Base-by-base conservation (phyloP, 2,797 vertebrate genomes). In the Rhabdomys pumilio region DNA sequence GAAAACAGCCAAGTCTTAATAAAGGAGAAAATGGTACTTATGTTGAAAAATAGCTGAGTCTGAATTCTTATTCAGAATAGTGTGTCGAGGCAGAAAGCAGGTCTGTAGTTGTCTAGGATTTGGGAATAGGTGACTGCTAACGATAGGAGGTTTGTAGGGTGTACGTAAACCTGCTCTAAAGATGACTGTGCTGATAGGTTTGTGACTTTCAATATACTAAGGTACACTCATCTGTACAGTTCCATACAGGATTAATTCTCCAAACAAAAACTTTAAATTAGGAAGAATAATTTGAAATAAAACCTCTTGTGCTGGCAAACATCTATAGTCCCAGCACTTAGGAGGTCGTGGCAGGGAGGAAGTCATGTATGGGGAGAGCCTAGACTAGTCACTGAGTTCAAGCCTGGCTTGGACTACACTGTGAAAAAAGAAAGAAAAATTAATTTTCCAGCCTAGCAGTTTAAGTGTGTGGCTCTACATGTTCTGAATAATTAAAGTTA, bases 41-140 rank as follows among this genome's bases (percentile, higher is more conserved):
- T 92, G 85, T 55, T 88, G 65, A 81, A 95, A 95, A 72, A 53
- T 91, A 90, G 41, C 38, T 90, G 90, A 55, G 38, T 63, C 79
- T 86, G 50, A 89, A 89, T 91, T 90, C 53, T 41, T 92, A 17
- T n/a, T 41, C 82, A 63, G 81, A 59, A 47, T 75, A 57, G 38
- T 38, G 15, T 90, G 61, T 6, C 72, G 5, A 65, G 50, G 91
- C 13, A 55, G 14, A 85, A 69, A 86, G 19, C 3, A 89, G 26
- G 59, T 24, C 34, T 72, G 44, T 14, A 44, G 59, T 59, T 65
- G 13, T 65, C 24, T 53, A 92, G 82, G 22, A 14, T 22, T n/a
- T 82, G 17, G 22, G 77, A 50, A 6, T 44, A 9, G 72, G 31
- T 63, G 26, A 85, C 17, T 38, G 24, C 34, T 82, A 89, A 72